A percentile compares a stretch with the other conserved stretches of the same genome.
These are phyloP conservation scores for Zophobas morio DNA, from an alignment of 1,140 invertebrate species.

Conservation along the genomic window DNA sequence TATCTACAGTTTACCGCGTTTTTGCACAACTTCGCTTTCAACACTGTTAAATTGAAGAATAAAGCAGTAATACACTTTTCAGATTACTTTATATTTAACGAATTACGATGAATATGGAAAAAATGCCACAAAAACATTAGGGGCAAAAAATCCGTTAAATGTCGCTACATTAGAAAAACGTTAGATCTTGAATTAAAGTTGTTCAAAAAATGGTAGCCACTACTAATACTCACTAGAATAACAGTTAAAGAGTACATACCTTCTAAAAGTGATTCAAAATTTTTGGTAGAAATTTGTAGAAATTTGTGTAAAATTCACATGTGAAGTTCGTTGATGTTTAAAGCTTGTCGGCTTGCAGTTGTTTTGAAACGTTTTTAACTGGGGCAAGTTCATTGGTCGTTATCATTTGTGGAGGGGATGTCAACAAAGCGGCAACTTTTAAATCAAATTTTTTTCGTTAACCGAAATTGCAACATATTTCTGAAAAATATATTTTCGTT, in stretches of 20 bases:
- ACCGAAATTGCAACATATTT: too few relatives aligned
- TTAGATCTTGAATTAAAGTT: constrained; percentile 47
- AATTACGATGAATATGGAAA: background rate
- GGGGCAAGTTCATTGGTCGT: constrained; percentile 54
- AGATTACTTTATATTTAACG: background rate
- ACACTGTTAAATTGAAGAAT: too few relatives aligned
- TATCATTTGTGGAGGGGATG: constrained; percentile 32
- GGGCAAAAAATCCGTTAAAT: constrained; percentile 29
- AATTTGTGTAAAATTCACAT: constrained; percentile 52
- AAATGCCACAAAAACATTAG: background rate
- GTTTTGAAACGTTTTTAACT: constrained; percentile 60
- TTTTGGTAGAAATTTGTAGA: constrained; percentile 49
- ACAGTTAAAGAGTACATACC: constrained; percentile 14
- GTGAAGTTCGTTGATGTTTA: constrained; percentile 59
- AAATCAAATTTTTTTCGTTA: too few relatives aligned
- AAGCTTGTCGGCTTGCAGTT: constrained; percentile 60
- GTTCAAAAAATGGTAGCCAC: background rate
- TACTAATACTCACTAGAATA: constrained; percentile 1
- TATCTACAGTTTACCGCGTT: constrained; percentile 52
- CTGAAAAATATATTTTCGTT: too few relatives aligned
- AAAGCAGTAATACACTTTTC: too few relatives aligned
- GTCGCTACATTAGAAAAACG: constrained; percentile 29
- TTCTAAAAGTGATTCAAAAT: constrained; percentile 8
- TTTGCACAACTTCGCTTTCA: constrained; percentile 9
- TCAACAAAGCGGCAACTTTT: background rate